phyloP scores from a whole-genome alignment of 1,140 invertebrate species.

The Delia radicum region DNA sequence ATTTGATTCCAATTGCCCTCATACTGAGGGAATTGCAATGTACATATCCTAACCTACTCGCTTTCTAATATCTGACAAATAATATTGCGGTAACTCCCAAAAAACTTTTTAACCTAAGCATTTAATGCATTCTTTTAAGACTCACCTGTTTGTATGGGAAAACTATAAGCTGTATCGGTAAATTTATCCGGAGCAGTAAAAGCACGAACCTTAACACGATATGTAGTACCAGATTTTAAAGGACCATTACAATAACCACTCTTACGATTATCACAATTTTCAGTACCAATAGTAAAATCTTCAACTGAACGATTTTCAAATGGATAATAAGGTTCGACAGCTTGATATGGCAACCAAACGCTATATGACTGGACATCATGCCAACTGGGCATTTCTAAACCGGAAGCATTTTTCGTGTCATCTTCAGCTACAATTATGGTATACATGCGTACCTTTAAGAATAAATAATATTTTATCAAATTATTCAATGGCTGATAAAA shows the following conservation, averaged over 20 bases:
- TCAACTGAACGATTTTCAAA: constrained; percentile 80
- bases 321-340: constrained; percentile 85
- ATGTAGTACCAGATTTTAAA: constrained; percentile 85
- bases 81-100: too few species aligned
- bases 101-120: too few species aligned
- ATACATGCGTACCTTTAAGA: constrained; percentile 75
- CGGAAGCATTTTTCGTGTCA: constrained; percentile 76
- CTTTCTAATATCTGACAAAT: too few species aligned
- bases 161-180: constrained; percentile 88
- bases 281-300: constrained; percentile 83
- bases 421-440: constrained; percentile 92
- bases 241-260: constrained; percentile 88
- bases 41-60: too few species aligned
- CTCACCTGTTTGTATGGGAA: constrained; percentile 80
- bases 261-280: constrained; percentile 72
- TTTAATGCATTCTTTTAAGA: too few species aligned
- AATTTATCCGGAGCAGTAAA: constrained; percentile 91
- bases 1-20: too few species aligned
- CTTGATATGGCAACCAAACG: constrained; percentile 89
- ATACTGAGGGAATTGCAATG: too few species aligned
- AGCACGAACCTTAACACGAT: constrained; percentile 88
- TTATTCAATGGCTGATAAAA: constrained; percentile 46
- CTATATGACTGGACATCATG: constrained; percentile 86
- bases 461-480: too few species aligned
- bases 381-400: constrained; percentile 86